Evolutionary conservation across 2,888 invertebrate species (phyloP), one percentile per base, ranked within the genome.

Genomic region (Bellardia bayeri): DNA sequence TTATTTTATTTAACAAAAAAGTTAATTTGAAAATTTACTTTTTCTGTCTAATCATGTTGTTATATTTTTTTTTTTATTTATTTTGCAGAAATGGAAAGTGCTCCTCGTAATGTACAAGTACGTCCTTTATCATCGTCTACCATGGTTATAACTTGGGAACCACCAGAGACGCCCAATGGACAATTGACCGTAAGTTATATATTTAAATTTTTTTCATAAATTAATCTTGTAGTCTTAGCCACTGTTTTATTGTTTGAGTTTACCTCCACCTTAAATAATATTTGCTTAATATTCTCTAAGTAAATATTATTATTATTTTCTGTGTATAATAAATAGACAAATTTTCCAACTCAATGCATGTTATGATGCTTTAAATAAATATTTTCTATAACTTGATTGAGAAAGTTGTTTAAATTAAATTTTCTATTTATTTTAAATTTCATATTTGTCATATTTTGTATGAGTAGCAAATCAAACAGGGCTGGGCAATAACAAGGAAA

Each of bases 81-180:
- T 78, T 75, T 89, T 89, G 6, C 84, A 99, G 99, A 97, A 95
- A 99, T 99, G 88, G 98, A 98, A 91, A 97, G 98, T 91, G 97
- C 99, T 78, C 99, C 99, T 7, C 95, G 97, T 90, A 98, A 98
- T 94, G 98, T 99, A 58, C 97, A 97, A 95, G 99, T 98, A 76
- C 95, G 98, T 78, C 98, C 99, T 7, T 95, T 99, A 90, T 98
- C 98, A 94, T 97, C 98, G 78, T 98, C 97, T 93, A 98, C 99
- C 54, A 98, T 99, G 96, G 97, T 99, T 83, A 98, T 99, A 90
- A 98, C 98, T 92, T 99, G 99, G 99, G 98, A 98, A 91, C 98
- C 98, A 93, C 99, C 99, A 23, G 98, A 98, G 93, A 98, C 98
- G 80, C 98, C 99, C 69, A 99, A 99, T 93, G 99, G 99, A 90